phyloP scores from a whole-genome alignment of 2,113 vertebrate genomes.

The Phocoena phocoena region DNA sequence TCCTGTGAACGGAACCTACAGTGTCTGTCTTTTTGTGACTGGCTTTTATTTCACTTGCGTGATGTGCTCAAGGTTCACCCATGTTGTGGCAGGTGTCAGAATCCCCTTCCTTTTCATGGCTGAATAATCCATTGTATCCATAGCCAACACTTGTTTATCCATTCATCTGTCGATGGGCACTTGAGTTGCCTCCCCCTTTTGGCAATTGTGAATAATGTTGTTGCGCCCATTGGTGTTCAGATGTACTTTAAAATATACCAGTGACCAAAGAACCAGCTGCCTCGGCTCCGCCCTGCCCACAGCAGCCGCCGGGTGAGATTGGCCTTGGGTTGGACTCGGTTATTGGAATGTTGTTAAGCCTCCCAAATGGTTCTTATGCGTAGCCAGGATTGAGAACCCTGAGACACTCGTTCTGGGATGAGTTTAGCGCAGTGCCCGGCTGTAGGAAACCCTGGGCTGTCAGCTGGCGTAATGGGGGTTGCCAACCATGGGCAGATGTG shows the following conservation, averaged over 20 bases:
- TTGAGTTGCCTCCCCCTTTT: background rate
- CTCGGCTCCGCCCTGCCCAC: background rate
- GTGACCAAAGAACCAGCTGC: background rate
- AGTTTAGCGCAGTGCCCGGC: rapidly evolving
- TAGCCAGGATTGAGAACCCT: background rate
- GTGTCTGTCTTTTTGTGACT: too few species aligned
- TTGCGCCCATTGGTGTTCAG: background rate
- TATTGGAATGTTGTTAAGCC: background rate
- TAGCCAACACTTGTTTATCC: too few species aligned
- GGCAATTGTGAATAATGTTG: background rate
- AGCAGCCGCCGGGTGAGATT: rapidly evolving
- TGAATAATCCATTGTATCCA: too few species aligned
- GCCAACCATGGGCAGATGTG: background rate
- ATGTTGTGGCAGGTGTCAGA: too few species aligned
- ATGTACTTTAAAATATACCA: background rate
- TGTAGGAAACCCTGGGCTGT: background rate
- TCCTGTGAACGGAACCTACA: too few species aligned
- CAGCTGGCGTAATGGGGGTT: background rate
- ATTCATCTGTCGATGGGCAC: too few species aligned
- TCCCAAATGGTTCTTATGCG: background rate
- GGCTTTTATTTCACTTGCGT: too few species aligned
- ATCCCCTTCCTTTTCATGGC: too few species aligned
- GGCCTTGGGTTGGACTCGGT: background rate
- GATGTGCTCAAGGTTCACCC: too few species aligned
- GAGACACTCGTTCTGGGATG: background rate